Evolutionary conservation across 2,797 vertebrate genomes (phyloP), one percentile per base, ranked within the genome.

Genomic region (Sebastes alutus): DNA sequence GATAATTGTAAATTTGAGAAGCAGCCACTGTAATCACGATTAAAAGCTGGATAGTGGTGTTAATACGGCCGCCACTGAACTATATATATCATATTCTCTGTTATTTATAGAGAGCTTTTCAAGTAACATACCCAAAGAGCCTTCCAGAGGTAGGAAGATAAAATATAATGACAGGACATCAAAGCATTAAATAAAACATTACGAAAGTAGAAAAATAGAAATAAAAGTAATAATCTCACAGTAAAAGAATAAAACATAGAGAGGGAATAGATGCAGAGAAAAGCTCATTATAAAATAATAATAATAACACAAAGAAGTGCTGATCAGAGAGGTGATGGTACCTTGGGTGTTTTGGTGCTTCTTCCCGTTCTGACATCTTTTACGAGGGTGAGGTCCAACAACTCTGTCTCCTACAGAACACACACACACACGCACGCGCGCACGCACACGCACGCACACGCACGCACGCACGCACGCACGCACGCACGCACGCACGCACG

Each of bases 321-420:
- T 30, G 20, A 16, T 54, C 22, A 4, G 70, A 4, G 70, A 7
- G 27, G 18, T 23, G 33, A 70, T 1, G 2, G 38, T 92, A 94
- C 95, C 93, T 96, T 95, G 6, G 94, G 88, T 52, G 95, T 91
- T 87, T 94, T 94, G 75, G 94, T 95, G 90, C 93, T 95, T 64
- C 94, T 84, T 1, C 94, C 95, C 0, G 93, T 95, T 81, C 95
- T 87, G 82, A 94, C 94, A 82, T 96, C 95, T 84, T 95, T 96
- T 9, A 96, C 91, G 0, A 91, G 68, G 27, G 88, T 95, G 62
- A 96, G 82, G 82, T 96, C 95, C 89, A 96, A 78, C 82, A 96
- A 32, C 72, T 96, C 94, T 25, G 91, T 95, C 81, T 94, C 93
- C 92, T 95, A 61, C 18, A 69, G 78, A 35, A 61, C 64, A 60